A percentile compares a stretch with the other conserved stretches of the same genome.
These are phyloP conservation scores for Synanthedon tipuliformis DNA, from an alignment of 2,888 invertebrate species.

Conservation along the genomic window DNA sequence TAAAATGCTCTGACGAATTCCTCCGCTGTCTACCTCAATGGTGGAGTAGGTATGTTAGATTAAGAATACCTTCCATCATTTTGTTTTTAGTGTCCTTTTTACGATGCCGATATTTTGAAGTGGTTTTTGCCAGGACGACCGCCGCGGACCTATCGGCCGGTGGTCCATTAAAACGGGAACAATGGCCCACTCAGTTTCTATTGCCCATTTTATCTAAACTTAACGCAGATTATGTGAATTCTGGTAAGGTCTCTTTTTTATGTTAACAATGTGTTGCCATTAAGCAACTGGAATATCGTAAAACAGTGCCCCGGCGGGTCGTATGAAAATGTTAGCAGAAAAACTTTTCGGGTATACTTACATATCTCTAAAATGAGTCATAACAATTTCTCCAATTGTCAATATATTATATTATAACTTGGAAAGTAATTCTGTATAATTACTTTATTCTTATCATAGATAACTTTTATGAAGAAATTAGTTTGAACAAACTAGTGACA, in stretches of 20 bases:
- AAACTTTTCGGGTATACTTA: too few relatives aligned
- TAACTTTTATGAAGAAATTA: too few relatives aligned
- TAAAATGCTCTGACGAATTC: conserved; percentile 65
- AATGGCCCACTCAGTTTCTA: conserved; percentile 55
- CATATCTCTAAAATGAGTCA: too few relatives aligned
- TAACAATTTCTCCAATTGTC: too few relatives aligned
- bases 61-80: conserved; percentile 8
- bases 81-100: conserved; percentile 53
- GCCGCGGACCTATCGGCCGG: conserved; percentile 36
- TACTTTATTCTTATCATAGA: too few relatives aligned
- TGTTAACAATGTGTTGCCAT: conserved; percentile 28
- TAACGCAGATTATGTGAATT: conserved; percentile 60
- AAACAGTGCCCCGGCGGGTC: not conserved
- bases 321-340: too few relatives aligned
- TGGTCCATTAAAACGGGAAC: conserved; percentile 63
- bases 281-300: conserved; percentile 9
- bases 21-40: conserved; percentile 47
- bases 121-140: conserved; percentile 47
- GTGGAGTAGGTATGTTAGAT: conserved; percentile 30
- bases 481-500: too few relatives aligned
- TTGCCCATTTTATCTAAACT: conserved; percentile 61
- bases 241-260: conserved; percentile 5
- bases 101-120: conserved; percentile 37
- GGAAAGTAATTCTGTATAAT: too few relatives aligned
- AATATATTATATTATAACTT: too few relatives aligned